phyloP scores from a whole-genome alignment of 2,113 vertebrate species.

The Siniperca chuatsi region DNA sequence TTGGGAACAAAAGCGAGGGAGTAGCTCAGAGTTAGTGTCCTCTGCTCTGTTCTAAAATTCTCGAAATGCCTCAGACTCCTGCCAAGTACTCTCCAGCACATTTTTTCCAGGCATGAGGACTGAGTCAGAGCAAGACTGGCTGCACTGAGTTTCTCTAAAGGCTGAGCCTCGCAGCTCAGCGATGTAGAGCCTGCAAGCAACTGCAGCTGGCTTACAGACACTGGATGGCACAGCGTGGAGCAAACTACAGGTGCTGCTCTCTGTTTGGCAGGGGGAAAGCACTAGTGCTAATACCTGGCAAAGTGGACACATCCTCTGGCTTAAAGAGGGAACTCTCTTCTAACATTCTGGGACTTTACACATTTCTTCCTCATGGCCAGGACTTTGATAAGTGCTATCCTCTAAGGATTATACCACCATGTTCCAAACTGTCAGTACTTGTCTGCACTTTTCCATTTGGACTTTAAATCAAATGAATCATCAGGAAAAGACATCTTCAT shows the following conservation, averaged over 20 bases:
- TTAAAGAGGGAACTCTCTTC: constrained; percentile 57
- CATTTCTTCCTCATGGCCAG: constrained; percentile 71
- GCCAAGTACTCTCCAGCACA: constrained; percentile 77
- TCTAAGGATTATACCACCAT: constrained; percentile 70
- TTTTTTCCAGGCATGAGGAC: constrained; percentile 71
- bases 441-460: constrained; percentile 80
- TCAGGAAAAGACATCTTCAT: constrained; percentile 75
- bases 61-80: constrained; percentile 77
- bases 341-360: constrained; percentile 69
- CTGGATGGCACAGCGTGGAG: constrained; percentile 71
- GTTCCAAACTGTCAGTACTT: constrained; percentile 70
- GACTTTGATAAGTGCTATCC: constrained; percentile 73
- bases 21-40: constrained; percentile 49
- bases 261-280: constrained; percentile 58
- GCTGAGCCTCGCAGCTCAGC: constrained; percentile 47
- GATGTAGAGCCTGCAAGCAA: constrained; percentile 52
- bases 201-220: constrained; percentile 73
- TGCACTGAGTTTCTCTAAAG: constrained; percentile 61
- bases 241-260: constrained; percentile 72
- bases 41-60: constrained; percentile 72
- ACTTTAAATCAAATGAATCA: constrained; percentile 76
- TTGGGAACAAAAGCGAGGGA: constrained; percentile 58
- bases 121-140: constrained; percentile 67
- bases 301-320: constrained; percentile 69
- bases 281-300: constrained; percentile 64